These are phyloP conservation scores for Peromyscus attwateri DNA, from an alignment of 2,797 vertebrate species.

Conservation along the genomic window DNA sequence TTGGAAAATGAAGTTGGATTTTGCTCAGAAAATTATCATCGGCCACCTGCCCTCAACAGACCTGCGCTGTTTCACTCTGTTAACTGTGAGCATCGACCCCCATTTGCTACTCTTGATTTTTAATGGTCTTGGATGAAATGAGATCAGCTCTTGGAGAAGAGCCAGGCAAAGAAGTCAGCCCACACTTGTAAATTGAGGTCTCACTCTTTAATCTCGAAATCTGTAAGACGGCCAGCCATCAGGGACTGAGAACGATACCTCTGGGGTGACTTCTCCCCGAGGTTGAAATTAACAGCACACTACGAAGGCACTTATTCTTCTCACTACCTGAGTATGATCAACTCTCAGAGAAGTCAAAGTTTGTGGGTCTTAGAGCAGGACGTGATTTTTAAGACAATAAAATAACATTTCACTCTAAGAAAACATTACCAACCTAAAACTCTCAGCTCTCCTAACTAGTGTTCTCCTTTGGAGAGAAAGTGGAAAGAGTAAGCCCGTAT, in stretches of 20 bases:
- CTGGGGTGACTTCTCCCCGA: slow-evolving; percentile 56
- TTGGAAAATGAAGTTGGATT: slow-evolving; percentile 60
- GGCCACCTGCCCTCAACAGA: slow-evolving; percentile 38
- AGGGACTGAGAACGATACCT: slow-evolving; percentile 73
- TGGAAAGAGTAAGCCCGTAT: not conserved
- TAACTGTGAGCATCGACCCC: slow-evolving; percentile 58
- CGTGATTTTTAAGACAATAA: slow-evolving; percentile 33
- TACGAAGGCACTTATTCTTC: slow-evolving; percentile 43
- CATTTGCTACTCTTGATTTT: slow-evolving; percentile 62
- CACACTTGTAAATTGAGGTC: slow-evolving; percentile 75
- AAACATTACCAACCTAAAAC: slow-evolving; percentile 16
- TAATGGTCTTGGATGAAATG: slow-evolving; percentile 79
- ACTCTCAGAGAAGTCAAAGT: slow-evolving; percentile 55
- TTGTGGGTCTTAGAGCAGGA: not conserved
- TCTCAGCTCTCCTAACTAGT: not conserved
- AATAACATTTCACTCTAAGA: not conserved
- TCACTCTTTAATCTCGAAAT: slow-evolving; percentile 77
- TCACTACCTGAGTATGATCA: slow-evolving; percentile 50
- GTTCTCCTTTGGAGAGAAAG: not conserved
- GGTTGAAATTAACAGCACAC: slow-evolving; percentile 50
- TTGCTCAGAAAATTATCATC: slow-evolving; percentile 54
- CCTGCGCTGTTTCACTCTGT: slow-evolving; percentile 28
- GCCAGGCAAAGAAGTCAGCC: slow-evolving; percentile 77
- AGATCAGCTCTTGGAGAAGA: slow-evolving; percentile 79
- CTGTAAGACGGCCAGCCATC: slow-evolving; percentile 67